phyloP scores from a whole-genome alignment of 1,140 invertebrate genomes.

The Macrostomum lignano region DNA sequence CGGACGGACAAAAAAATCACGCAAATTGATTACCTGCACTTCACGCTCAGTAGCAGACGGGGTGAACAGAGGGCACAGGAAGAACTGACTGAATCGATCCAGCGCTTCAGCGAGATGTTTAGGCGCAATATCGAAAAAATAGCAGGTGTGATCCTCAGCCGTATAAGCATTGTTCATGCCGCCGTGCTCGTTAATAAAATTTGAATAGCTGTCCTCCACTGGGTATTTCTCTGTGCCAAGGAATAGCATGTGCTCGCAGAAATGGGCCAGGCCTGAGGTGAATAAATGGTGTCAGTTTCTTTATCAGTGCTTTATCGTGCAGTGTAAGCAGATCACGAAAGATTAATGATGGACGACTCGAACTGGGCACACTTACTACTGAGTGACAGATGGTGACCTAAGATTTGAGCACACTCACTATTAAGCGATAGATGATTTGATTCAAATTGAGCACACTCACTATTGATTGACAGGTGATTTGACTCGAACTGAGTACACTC shows the following conservation, averaged over 20 bases:
- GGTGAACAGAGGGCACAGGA: constrained; percentile 62
- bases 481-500: too few relatives aligned
- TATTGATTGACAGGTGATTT: too few relatives aligned
- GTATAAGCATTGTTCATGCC: constrained; percentile 65
- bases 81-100: constrained; percentile 84
- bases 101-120: constrained; percentile 45
- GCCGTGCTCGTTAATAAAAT: constrained; percentile 59
- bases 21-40: too few relatives aligned
- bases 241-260: constrained; percentile 92
- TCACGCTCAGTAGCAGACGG: constrained; percentile 60
- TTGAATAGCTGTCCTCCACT: constrained; percentile 53
- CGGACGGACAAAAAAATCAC: too few relatives aligned
- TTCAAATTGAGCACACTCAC: too few relatives aligned
- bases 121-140: constrained; percentile 69
- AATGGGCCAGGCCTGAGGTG: constrained; percentile 74
- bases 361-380: too few relatives aligned
- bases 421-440: too few relatives aligned
- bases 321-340: too few relatives aligned
- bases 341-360: too few relatives aligned
- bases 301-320: constrained; percentile 9
- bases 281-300: constrained; percentile 47
- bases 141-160: constrained; percentile 57
- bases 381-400: too few relatives aligned
- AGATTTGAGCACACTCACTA: too few relatives aligned
- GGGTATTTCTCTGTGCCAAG: constrained; percentile 65